Conservation (phyloP, 2,888 invertebrate genomes). For the Acleris cristana region DNA sequence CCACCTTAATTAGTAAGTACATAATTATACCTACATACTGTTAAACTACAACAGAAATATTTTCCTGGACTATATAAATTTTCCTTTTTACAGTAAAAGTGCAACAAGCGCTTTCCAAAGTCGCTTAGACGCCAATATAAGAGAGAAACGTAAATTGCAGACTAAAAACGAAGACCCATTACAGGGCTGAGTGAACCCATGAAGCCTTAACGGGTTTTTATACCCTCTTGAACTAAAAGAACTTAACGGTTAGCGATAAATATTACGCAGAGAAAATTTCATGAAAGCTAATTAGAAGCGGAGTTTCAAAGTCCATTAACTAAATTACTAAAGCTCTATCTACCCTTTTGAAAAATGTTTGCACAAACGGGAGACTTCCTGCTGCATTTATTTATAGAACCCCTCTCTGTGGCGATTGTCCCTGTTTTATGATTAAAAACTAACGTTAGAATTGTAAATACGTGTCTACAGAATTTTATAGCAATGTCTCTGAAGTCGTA, state of each 20-base stretch:
- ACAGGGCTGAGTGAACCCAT: slow-evolving; percentile 18
- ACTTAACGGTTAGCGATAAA: slow-evolving; percentile 26
- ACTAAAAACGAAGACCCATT: slow-evolving; percentile 31
- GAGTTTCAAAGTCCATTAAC: slow-evolving; percentile 60
- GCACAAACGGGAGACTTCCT: slow-evolving; percentile 39
- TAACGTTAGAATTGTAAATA: slow-evolving; percentile 3
- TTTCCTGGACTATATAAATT: neutral
- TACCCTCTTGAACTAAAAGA: slow-evolving; percentile 3
- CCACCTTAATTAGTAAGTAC: too few species aligned
- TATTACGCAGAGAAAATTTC: slow-evolving; percentile 43
- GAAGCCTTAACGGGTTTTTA: slow-evolving; percentile 22
- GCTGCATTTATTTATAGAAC: slow-evolving; percentile 29
- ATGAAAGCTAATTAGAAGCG: slow-evolving; percentile 58
- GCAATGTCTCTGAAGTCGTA: slow-evolving; percentile 12
- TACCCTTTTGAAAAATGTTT: slow-evolving; percentile 52
- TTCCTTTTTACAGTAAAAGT: slow-evolving; percentile 10
- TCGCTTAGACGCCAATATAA: slow-evolving; percentile 30
- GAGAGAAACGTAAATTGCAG: slow-evolving; percentile 23
- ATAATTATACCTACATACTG: too few species aligned
- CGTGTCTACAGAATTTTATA: neutral
- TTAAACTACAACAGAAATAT: too few species aligned
- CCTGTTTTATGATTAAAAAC: slow-evolving; percentile 22
- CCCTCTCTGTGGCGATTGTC: slow-evolving; percentile 29
- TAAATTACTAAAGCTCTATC: slow-evolving; percentile 49
- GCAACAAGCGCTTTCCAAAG: slow-evolving; percentile 13